Evolutionary conservation across 2,888 invertebrate species (phyloP).

Genomic region (Opisthograptis luteolata): DNA sequence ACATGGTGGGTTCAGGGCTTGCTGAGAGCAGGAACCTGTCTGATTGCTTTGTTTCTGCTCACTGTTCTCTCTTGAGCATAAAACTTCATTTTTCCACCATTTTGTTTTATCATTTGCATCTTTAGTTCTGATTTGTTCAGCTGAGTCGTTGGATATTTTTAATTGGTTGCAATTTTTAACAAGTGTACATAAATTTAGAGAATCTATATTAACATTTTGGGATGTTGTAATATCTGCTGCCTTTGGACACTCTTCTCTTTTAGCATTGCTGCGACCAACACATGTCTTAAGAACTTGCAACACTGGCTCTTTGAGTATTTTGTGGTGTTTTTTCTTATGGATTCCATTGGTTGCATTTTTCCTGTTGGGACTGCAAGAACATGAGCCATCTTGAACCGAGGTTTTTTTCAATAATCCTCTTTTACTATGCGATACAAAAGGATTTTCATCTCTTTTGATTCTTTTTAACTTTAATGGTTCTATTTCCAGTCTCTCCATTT

Average conservation of each 20-base stretch:
- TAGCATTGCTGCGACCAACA: slow-evolving; percentile 39
- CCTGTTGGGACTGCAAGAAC: slow-evolving; percentile 58
- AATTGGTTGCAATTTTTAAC: slow-evolving; percentile 76
- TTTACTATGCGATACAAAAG: slow-evolving; percentile 46
- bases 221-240: slow-evolving; percentile 19
- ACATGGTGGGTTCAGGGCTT: slow-evolving; percentile 89
- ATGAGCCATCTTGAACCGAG: slow-evolving; percentile 47
- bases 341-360: slow-evolving; percentile 54
- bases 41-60: slow-evolving; percentile 57
- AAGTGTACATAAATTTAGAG: slow-evolving; percentile 66
- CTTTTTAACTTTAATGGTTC: slow-evolving; percentile 66
- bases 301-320: slow-evolving; percentile 83
- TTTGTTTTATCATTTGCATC: slow-evolving; percentile 49
- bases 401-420: slow-evolving; percentile 39
- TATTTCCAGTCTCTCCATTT: slow-evolving; percentile 84
- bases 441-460: slow-evolving; percentile 59
- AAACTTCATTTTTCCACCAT: slow-evolving; percentile 65
- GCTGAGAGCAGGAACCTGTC: slow-evolving; percentile 89
- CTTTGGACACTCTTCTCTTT: slow-evolving; percentile 39
- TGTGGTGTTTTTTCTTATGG: slow-evolving; percentile 70
- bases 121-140: slow-evolving; percentile 37
- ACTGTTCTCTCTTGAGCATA: slow-evolving; percentile 45
- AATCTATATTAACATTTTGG: slow-evolving; percentile 49
- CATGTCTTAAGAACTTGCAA: slow-evolving; percentile 74
- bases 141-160: slow-evolving; percentile 61